Evolutionary conservation across 2,797 vertebrate genomes (phyloP), one percentile per base, ranked within the genome.

Genomic region (Tenualosa thibaudeaui): DNA sequence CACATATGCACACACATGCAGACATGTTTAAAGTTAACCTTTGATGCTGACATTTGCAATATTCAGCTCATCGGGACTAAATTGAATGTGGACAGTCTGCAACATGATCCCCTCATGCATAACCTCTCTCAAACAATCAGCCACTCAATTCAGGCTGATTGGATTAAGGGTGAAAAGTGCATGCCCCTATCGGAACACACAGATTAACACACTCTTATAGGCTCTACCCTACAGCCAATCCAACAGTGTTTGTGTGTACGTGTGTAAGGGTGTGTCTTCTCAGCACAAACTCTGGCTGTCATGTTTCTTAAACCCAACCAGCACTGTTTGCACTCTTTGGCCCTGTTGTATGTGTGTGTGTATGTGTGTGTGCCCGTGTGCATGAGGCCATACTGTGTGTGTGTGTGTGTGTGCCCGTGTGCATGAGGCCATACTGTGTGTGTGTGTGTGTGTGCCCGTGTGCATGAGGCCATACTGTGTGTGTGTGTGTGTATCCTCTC

Each of bases 1-100:
- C 10, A 81, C 56, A 81, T 81, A 78, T 46, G 83, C 58, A 88
- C 85, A 89, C 84, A 88, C n/a, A 89, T 81, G 86, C 53, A 75
- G 12, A 71, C 68, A 40, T 17, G 62, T 10, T 68, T 68, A 68
- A 68, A 26, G 26, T 68, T 68, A 24, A 68, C 62, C 62, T 68
- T 68, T 68, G 24, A 31, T 5, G 13, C 68, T 75, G 68, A 75
- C 68, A 75, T 40, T 71, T 40, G 68, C 37, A 13, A 43, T 75
- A 19, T 75, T 6, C 68, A 75, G 15, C 68, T 40, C 13, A 75
- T 6, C 62, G 9, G 24, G 24, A 31, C 13, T 75, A 75, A 75
- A 75, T 75, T 75, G 26, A 75, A 75, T 75, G 12, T 40, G 31
- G 26, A 65, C 31, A 0, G 62, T 65, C 26, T 65, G 10, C 26